These are phyloP conservation scores for Tigriopus japonicus DNA, from an alignment of 1,140 invertebrate genomes.

Conservation along the genomic window DNA sequence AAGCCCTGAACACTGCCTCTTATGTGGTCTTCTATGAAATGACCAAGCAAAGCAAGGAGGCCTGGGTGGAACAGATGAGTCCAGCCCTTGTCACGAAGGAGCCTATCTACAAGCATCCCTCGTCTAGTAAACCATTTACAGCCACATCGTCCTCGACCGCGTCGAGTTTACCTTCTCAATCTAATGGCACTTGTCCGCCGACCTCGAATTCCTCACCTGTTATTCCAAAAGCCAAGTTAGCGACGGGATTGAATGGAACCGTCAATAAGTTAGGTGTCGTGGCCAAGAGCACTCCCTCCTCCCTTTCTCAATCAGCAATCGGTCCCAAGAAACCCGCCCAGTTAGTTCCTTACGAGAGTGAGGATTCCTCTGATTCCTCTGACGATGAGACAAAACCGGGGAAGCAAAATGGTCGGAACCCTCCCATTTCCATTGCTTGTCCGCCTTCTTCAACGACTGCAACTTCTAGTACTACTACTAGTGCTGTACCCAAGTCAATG, in stretches of 20 bases:
- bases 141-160: neutral
- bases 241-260: neutral
- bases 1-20: slow-evolving; percentile 56
- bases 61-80: neutral
- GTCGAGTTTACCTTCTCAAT: neutral
- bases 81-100: neutral
- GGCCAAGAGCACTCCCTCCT: neutral
- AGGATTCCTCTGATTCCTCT: neutral
- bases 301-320: neutral
- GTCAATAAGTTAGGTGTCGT: no score
- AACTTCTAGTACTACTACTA: no score
- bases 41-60: slow-evolving; percentile 21
- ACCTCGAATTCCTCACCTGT: neutral
- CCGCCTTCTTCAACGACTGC: neutral
- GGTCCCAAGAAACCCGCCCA: neutral
- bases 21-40: slow-evolving; percentile 79
- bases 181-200: no score
- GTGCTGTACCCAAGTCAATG: neutral
- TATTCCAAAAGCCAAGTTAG: neutral
- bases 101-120: neutral
- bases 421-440: neutral
- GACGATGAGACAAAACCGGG: neutral
- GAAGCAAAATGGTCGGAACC: neutral
- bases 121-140: neutral
- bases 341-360: slow-evolving; percentile 1